A percentile compares a stretch with the other conserved stretches of the same genome.
Evolutionary conservation across 2,797 vertebrate species (phyloP).

Genomic region (Cyprinella venusta): DNA sequence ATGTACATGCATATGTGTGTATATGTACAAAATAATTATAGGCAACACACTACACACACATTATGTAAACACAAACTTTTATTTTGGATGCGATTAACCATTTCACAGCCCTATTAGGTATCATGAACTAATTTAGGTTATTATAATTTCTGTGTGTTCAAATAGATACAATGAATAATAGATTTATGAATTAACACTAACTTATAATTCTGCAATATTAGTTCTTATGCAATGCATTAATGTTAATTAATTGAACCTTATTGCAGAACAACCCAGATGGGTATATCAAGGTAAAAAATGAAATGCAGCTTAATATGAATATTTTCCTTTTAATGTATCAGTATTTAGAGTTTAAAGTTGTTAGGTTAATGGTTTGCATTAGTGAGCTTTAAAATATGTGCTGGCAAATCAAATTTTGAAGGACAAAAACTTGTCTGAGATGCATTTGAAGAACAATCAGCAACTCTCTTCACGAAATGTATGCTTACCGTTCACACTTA

Average conservation of each 20-base stretch:
- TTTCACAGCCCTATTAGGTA: background rate
- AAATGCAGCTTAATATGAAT: background rate
- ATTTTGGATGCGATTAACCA: too few species aligned
- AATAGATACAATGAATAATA: background rate
- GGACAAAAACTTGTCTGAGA: too few species aligned
- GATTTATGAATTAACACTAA: background rate
- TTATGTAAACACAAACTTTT: too few species aligned
- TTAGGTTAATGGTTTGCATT: background rate
- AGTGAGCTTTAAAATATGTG: background rate
- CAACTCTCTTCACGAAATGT: background rate
- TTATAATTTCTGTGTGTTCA: too few species aligned
- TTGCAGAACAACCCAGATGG: background rate
- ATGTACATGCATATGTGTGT: too few species aligned
- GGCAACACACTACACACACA: too few species aligned
- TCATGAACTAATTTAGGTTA: background rate
- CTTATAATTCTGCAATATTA: background rate
- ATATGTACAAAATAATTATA: too few species aligned
- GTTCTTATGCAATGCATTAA: background rate
- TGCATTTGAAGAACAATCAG: constrained; percentile 16
- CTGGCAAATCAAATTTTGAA: background rate
- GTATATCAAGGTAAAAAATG: background rate
- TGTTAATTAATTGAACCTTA: background rate
- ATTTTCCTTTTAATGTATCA: background rate
- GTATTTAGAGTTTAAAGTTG: background rate
- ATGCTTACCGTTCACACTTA: constrained; percentile 28